Evolutionary conservation across 64 coral and sea anemone genomes (phyloP), one percentile per base, ranked within the genome.

Genomic region (Actinia tenebrosa): DNA sequence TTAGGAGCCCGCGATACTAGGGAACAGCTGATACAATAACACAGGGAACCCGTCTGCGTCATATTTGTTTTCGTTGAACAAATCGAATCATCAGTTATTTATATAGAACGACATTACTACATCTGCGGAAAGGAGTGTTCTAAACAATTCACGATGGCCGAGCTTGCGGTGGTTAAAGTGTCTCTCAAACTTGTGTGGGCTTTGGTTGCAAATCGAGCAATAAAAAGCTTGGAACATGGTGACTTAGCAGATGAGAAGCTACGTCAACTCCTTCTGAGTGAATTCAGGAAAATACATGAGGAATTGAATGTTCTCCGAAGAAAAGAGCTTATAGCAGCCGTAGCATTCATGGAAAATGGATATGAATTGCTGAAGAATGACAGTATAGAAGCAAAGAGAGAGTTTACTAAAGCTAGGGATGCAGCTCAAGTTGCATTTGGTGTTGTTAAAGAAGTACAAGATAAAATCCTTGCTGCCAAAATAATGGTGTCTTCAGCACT

Each of bases 341-440:
- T 87, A 11, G 88, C 96, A 4, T 99, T 99, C 42, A 99, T 99
- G 96, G 96, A 99, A 63, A 99, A 99, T 86, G 96, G 93, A 42
- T 99, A 99, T 71, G 93, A 95, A 86, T 86, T 99, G 42, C 84
- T 95, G 13, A 87, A 92, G 37, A 91, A 90, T 77, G 96, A 99
- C 79, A 47, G 55, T 15, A 80, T 37, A 54, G 96, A 99, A 94
- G 96, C 96, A 59, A 86, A 88, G 52, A 99, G 95, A 83, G 96
- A 99, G 64, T 99, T 99, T 37, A 99, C 89, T 47, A 99, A 99
- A 71, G 96, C 96, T 4, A 92, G 96, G 64, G 96, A 99, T 90
- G 93, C 96, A 1, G 96, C 96, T 0, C 96, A 99, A 80, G 90
- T 99, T 45, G 90, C 96, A 17, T 86, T 99, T 71, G 96, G 93